Evolutionary conservation across 2,113 vertebrate species (phyloP).

Genomic region (Myrmophylax atrothorax): DNA sequence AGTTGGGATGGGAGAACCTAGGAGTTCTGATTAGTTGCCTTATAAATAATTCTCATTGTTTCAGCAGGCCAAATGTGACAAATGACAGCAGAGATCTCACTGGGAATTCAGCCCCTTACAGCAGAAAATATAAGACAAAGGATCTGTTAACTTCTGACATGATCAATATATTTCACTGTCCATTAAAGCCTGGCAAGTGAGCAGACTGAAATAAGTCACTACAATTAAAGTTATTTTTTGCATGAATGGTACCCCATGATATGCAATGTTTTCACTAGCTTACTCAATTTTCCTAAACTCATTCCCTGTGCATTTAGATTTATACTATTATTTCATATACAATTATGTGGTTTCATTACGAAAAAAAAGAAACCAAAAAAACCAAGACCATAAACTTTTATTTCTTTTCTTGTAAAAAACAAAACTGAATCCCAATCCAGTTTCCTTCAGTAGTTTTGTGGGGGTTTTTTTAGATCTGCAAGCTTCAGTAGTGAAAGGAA

Average conservation of each 20-base stretch:
- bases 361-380: not conserved
- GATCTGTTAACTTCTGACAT: not conserved
- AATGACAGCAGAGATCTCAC: not conserved
- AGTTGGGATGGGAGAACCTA: rapidly evolving
- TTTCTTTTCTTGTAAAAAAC: not conserved
- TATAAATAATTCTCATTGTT: not conserved
- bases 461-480: not conserved
- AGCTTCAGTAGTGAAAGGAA: not conserved
- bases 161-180: not conserved
- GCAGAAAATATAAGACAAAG: not conserved
- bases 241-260: not conserved
- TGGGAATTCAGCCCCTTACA: not conserved
- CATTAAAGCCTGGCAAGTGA: not conserved
- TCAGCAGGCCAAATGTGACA: not conserved
- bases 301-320: not conserved
- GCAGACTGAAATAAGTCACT: not conserved
- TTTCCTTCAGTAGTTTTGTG: not conserved
- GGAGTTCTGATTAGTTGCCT: not conserved
- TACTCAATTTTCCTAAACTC: not conserved
- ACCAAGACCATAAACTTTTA: not conserved
- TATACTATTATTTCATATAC: not conserved
- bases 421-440: not conserved
- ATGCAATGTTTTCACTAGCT: not conserved
- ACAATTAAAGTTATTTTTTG: not conserved
- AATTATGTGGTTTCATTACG: not conserved